Conservation (phyloP, 2,888 invertebrate species). For the Pristionchus entomophagus region DNA sequence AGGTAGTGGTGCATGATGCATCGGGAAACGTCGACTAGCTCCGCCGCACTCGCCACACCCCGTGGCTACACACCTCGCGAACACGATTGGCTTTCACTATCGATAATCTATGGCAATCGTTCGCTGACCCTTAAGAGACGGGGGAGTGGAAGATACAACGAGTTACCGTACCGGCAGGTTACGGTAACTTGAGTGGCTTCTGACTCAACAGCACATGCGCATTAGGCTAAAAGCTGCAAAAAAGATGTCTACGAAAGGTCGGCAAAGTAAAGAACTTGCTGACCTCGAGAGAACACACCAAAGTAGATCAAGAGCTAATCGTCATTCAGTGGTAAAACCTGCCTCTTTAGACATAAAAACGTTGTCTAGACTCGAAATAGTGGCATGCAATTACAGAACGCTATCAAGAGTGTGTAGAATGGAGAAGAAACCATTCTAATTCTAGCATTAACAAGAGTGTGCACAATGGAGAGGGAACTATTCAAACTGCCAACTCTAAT, state of each 20-base stretch:
- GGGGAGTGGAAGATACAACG: neutral
- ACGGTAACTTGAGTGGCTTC: neutral
- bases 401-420: too few species aligned
- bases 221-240: neutral
- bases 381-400: too few species aligned
- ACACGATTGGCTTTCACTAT: slow-evolving; percentile 28
- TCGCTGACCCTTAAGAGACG: neutral
- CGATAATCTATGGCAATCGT: slow-evolving; percentile 40
- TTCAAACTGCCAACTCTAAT: too few species aligned
- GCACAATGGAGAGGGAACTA: too few species aligned
- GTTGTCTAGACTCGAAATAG: too few species aligned
- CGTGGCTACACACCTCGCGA: neutral
- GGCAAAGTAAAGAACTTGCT: neutral
- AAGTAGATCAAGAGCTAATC: neutral
- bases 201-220: neutral
- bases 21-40: neutral
- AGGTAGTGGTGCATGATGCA: neutral
- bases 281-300: neutral
- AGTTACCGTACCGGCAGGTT: neutral
- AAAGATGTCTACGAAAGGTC: neutral
- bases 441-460: too few species aligned
- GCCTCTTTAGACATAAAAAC: too few species aligned
- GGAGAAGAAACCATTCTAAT: too few species aligned
- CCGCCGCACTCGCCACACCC: neutral
- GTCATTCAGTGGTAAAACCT: too few species aligned